Evolutionary conservation across 2,113 vertebrate species (phyloP).

Genomic region (Uropsilus gracilis): DNA sequence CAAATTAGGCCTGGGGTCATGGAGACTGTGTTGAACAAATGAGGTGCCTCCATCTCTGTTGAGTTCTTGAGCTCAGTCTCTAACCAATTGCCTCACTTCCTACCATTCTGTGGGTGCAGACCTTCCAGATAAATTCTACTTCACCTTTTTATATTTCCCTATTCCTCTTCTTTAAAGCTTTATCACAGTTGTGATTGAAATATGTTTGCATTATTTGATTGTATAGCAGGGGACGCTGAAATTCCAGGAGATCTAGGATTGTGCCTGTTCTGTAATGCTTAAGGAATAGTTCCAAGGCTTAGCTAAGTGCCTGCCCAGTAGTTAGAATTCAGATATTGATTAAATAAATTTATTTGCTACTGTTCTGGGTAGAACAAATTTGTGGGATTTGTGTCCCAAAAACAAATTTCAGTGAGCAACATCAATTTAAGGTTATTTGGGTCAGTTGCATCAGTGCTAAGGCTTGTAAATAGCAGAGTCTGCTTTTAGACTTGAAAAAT

Average conservation of each 20-base stretch:
- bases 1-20: not conserved
- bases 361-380: not conserved
- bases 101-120: not conserved
- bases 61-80: not conserved
- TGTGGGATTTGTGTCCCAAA: constrained; percentile 3
- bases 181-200: not conserved
- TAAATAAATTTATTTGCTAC: not conserved
- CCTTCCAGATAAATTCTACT: not conserved
- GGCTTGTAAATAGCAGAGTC: not conserved
- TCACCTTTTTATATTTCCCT: not conserved
- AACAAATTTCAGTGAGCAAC: not conserved
- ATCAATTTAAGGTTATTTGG: not conserved
- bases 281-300: not conserved
- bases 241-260: not conserved
- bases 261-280: not conserved
- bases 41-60: not conserved
- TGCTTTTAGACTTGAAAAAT: not conserved
- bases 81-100: no score
- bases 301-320: not conserved
- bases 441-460: not conserved
- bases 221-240: not conserved
- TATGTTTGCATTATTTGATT: not conserved
- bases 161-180: not conserved
- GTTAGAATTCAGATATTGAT: not conserved
- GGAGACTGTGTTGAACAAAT: not conserved